Conservation (phyloP, 2,888 invertebrate genomes). For the Nemotelus nigrinus region DNA sequence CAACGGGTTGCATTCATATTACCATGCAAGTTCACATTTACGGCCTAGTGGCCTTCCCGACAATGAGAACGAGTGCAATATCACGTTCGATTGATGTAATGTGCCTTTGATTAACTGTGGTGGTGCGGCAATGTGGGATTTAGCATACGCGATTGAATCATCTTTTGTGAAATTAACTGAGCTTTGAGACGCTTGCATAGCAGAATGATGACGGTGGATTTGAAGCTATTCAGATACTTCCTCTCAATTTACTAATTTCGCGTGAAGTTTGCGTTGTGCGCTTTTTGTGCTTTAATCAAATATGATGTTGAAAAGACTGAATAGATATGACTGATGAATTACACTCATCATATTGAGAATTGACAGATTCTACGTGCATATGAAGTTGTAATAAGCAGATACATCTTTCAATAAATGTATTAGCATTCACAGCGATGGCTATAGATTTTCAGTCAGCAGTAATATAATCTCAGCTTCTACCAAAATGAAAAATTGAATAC, state of each 20-base stretch:
- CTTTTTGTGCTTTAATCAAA: not conserved
- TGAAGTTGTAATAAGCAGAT: too few species aligned
- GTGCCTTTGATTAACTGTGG: not conserved
- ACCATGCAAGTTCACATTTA: not conserved
- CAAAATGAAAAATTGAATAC: too few species aligned
- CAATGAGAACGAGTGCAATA: constrained; percentile 20
- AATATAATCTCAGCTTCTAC: too few species aligned
- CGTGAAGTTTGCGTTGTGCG: constrained; percentile 15
- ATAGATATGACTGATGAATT: not conserved
- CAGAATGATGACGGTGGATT: not conserved
- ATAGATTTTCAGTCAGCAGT: too few species aligned
- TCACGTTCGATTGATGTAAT: constrained; percentile 26
- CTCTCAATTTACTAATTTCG: constrained; percentile 28
- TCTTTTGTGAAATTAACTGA: constrained; percentile 12
- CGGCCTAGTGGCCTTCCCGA: not conserved
- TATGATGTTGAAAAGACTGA: not conserved
- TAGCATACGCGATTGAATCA: constrained; percentile 4
- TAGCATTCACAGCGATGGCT: too few species aligned
- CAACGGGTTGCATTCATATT: too few species aligned
- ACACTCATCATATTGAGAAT: too few species aligned
- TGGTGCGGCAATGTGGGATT: not conserved
- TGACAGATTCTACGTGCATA: too few species aligned
- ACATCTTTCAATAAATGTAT: too few species aligned
- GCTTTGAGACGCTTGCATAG: not conserved
- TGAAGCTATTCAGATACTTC: not conserved